Evolutionary conservation across 2,888 invertebrate genomes (phyloP).

Genomic region (Ophonus ardosiacus): DNA sequence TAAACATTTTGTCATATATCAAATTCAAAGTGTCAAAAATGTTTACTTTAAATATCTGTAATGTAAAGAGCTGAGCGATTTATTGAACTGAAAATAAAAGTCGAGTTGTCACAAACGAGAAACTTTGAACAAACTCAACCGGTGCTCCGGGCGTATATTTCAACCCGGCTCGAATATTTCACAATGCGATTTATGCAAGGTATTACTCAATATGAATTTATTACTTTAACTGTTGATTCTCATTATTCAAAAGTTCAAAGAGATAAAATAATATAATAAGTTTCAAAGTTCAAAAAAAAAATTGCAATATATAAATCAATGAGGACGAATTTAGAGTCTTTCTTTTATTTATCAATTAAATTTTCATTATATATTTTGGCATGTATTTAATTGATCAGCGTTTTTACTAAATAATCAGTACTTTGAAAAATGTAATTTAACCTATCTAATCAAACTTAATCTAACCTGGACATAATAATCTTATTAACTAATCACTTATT

Average conservation of each 20-base stretch:
- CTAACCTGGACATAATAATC: too few species aligned
- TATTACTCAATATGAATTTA: not conserved
- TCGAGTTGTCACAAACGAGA: constrained; percentile 29
- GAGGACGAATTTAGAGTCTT: too few species aligned
- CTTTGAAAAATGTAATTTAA: too few species aligned
- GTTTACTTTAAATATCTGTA: constrained; percentile 50
- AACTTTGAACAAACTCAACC: constrained; percentile 22
- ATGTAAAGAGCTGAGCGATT: constrained; percentile 35
- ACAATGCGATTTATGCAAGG: not conserved
- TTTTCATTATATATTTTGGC: too few species aligned
- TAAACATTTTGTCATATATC: constrained; percentile 35
- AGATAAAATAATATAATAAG: not conserved
- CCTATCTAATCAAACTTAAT: too few species aligned
- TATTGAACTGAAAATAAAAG: constrained; percentile 44
- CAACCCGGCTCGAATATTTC: not conserved
- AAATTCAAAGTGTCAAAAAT: constrained; percentile 41
- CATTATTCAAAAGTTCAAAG: not conserved
- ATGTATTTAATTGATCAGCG: too few species aligned
- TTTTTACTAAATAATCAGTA: too few species aligned
- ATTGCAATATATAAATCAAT: too few species aligned
- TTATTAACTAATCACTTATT: too few species aligned
- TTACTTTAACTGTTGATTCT: not conserved
- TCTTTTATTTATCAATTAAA: too few species aligned
- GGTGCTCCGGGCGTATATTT: not conserved
- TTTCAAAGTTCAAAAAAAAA: not conserved